Evolutionary conservation across 2,113 vertebrate species (phyloP).

Genomic region (Takifugu flavidus): DNA sequence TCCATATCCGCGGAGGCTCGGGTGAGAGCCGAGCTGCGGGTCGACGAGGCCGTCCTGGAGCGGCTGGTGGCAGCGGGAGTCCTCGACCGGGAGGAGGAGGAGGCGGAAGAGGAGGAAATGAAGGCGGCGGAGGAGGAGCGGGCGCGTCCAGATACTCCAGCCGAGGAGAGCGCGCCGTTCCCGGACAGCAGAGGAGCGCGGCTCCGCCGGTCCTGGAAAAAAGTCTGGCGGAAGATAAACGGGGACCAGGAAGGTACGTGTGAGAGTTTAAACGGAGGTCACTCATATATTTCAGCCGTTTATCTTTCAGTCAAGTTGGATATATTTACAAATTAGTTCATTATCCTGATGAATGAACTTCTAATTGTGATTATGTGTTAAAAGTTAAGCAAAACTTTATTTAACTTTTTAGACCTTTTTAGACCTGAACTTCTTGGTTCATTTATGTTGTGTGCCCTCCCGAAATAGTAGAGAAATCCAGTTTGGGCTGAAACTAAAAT

Average conservation of each 20-base stretch:
- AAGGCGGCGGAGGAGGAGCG: not conserved
- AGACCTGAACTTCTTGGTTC: too few relatives aligned
- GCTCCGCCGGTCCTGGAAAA: slow-evolving; percentile 40
- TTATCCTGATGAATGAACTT: not conserved
- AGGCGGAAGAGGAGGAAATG: slow-evolving; percentile 30
- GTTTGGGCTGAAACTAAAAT: too few relatives aligned
- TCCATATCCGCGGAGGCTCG: slow-evolving; percentile 18
- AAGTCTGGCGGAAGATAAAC: slow-evolving; percentile 44
- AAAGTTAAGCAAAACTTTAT: too few relatives aligned
- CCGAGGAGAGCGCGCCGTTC: slow-evolving; percentile 27
- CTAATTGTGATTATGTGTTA: not conserved
- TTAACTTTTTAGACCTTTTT: too few relatives aligned
- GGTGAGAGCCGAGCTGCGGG: slow-evolving; percentile 50
- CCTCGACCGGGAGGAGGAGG: slow-evolving; percentile 16
- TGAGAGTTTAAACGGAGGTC: not conserved
- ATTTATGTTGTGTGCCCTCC: too few relatives aligned
- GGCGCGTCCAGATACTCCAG: not conserved
- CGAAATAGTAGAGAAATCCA: too few relatives aligned
- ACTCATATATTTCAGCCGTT: too few relatives aligned
- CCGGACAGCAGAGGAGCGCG: slow-evolving; percentile 20
- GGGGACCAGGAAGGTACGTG: not conserved
- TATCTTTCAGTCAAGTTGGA: too few relatives aligned
- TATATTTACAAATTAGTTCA: not conserved
- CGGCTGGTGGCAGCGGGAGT: slow-evolving; percentile 35
- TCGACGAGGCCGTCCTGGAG: slow-evolving; percentile 56